These are phyloP conservation scores for Saguinus imperator DNA, from an alignment of 2,113 vertebrate genomes.

Conservation along the genomic window DNA sequence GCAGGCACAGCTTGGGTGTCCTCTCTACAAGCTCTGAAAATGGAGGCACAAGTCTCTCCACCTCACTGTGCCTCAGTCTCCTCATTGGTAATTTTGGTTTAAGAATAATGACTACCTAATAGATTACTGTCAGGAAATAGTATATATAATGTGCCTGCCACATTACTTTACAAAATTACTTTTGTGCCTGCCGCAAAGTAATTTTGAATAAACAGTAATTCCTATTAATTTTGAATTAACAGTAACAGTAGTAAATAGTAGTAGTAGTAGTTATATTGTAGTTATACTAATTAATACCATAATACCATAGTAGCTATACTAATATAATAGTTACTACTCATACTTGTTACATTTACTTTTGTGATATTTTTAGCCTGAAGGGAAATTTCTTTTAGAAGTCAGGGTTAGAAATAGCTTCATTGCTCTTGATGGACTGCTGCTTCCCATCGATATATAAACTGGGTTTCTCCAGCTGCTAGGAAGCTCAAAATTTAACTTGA, in stretches of 20 bases:
- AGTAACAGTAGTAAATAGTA: too few relatives aligned
- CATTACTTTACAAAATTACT: too few relatives aligned
- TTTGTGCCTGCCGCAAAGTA: neutral
- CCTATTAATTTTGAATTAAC: neutral
- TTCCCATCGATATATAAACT: neutral
- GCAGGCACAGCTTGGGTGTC: accelerated
- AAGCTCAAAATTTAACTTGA: conserved; percentile 14
- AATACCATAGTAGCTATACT: too few relatives aligned
- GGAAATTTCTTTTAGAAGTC: neutral
- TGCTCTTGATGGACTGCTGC: neutral
- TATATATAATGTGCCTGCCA: too few relatives aligned
- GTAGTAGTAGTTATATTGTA: too few relatives aligned
- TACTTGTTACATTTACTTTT: neutral
- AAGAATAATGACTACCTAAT: neutral
- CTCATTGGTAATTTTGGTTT: neutral
- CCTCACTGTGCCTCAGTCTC: neutral
- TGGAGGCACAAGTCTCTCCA: neutral
- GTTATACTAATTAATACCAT: too few relatives aligned
- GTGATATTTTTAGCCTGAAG: neutral
- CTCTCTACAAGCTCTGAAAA: neutral
- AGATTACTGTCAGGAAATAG: neutral
- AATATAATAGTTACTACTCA: neutral
- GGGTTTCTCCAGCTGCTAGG: neutral
- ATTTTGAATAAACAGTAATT: neutral
- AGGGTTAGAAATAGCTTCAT: neutral